Conservation (phyloP, 1,140 invertebrate genomes). For the Drosophila teissieri region DNA sequence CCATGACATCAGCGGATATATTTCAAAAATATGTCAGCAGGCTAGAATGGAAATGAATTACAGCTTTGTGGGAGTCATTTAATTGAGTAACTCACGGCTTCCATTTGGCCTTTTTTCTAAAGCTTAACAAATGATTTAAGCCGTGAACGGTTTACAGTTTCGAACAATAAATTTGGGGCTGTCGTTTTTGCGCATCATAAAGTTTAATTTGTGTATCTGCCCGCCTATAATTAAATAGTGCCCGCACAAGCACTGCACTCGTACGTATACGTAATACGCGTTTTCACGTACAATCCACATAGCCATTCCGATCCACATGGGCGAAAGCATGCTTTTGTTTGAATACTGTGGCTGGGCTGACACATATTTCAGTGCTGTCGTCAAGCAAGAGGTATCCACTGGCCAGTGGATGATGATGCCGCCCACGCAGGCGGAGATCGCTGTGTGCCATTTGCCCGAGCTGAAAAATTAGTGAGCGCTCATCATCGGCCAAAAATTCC, state of each 20-base stretch:
- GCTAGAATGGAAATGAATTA: constrained; percentile 5
- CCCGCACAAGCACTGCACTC: background rate
- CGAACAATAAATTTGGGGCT: constrained; percentile 4
- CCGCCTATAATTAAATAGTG: constrained; percentile 11
- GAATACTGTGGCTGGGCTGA: constrained; percentile 36
- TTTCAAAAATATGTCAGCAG: constrained; percentile 6
- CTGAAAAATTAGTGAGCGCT: constrained; percentile 67
- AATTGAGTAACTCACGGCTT: background rate
- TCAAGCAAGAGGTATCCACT: constrained; percentile 42
- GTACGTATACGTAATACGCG: background rate
- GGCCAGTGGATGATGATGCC: constrained; percentile 15
- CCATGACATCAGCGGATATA: constrained; percentile 16
- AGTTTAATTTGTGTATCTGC: constrained; percentile 20
- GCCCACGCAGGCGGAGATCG: constrained; percentile 54
- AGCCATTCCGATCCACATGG: background rate
- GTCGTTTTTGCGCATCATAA: background rate
- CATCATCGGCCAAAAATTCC: constrained; percentile 70
- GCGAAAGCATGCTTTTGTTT: constrained; percentile 23
- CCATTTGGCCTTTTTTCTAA: too few species aligned
- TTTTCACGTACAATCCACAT: background rate
- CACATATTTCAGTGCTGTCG: constrained; percentile 63
- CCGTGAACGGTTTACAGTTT: too few species aligned
- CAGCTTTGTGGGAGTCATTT: background rate
- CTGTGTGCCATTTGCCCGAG: constrained; percentile 59
- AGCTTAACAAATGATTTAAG: constrained; percentile 1